phyloP scores from a whole-genome alignment of 2,888 invertebrate genomes.

The Sarcophaga caerulescens region DNA sequence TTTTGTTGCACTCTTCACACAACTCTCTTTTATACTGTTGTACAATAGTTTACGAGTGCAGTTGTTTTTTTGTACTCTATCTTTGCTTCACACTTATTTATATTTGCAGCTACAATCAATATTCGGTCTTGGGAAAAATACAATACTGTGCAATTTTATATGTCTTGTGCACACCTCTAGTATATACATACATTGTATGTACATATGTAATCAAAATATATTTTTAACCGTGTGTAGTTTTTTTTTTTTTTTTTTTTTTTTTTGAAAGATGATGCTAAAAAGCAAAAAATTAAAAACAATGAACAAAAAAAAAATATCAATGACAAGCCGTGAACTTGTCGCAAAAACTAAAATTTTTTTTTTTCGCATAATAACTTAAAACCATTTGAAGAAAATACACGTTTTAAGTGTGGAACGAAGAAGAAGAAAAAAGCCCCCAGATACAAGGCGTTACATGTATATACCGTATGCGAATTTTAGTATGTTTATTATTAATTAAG shows the following conservation, averaged over 20 bases:
- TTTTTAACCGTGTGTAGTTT: no score
- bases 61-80: no score
- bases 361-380: neutral
- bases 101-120: no score
- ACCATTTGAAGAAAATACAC: neutral
- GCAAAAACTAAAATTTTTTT: neutral
- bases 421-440: neutral
- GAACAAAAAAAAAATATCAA: constrained; percentile 42
- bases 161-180: no score
- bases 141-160: no score
- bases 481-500: constrained; percentile 15
- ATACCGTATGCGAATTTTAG: neutral
- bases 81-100: no score
- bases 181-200: no score
- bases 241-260: neutral
- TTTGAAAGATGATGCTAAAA: neutral
- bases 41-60: no score
- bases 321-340: constrained; percentile 62
- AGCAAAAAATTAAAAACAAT: neutral
- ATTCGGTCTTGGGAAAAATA: no score
- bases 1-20: no score
- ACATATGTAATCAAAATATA: no score
- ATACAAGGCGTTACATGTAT: constrained; percentile 10
- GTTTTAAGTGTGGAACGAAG: neutral
- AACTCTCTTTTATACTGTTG: no score